These are phyloP conservation scores for Eueremaeus valkanovi DNA, from an alignment of 2,888 invertebrate species.

Conservation along the genomic window DNA sequence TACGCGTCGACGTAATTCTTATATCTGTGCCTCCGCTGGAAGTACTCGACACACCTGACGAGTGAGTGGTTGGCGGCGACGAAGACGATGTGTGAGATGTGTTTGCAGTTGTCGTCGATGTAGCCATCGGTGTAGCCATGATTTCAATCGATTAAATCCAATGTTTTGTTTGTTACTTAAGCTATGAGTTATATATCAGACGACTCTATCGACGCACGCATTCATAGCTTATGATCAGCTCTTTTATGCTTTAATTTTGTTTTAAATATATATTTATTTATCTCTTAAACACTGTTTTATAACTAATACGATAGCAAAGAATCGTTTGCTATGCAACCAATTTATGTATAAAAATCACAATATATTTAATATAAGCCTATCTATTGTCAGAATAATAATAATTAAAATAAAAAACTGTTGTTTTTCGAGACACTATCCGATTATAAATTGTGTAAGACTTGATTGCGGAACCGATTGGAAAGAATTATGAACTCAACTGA, in stretches of 20 bases:
- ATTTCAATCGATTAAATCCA: not conserved
- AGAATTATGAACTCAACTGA: conserved; percentile 23
- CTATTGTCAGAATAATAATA: not conserved
- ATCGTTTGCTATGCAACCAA: conserved; percentile 16
- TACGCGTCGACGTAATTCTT: not conserved
- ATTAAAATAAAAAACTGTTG: not conserved
- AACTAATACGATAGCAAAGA: conserved; percentile 7
- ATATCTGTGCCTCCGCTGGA: not conserved
- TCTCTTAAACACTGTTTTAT: not conserved
- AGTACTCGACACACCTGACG: not conserved
- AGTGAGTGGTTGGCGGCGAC: conserved; percentile 13
- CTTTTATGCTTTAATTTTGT: not conserved
- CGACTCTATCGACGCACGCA: not conserved
- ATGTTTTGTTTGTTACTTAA: not conserved
- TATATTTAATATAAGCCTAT: not conserved
- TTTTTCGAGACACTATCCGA: not conserved
- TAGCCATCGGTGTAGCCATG: conserved; percentile 12
- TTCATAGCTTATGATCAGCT: not conserved
- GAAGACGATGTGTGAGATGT: not conserved
- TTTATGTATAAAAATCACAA: not conserved
- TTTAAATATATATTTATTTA: not conserved
- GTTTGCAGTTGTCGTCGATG: no score
- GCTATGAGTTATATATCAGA: not conserved
- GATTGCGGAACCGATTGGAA: conserved; percentile 6
- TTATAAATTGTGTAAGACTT: conserved; percentile 9